Conservation (phyloP, 2,113 vertebrate species). For the Columba livia region DNA sequence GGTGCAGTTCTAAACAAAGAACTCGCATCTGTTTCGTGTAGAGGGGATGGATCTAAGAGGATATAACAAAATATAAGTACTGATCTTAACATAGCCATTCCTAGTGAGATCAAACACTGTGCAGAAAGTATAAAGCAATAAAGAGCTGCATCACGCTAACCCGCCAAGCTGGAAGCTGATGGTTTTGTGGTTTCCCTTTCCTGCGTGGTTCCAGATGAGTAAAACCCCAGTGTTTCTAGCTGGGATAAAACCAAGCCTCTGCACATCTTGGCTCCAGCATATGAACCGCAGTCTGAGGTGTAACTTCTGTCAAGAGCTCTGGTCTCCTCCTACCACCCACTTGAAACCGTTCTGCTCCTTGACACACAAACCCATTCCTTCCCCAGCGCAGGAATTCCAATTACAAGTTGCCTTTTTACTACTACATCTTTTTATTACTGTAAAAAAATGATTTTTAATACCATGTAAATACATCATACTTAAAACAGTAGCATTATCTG, state of each 20-base stretch:
- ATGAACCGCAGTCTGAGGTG: background rate
- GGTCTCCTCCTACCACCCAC: background rate
- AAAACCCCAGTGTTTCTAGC: background rate
- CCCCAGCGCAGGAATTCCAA: background rate
- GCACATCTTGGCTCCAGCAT: background rate
- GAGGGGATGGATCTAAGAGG: background rate
- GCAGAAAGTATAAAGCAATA: background rate
- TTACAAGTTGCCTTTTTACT: background rate
- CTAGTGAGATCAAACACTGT: background rate
- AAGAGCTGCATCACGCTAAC: background rate
- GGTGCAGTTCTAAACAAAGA: background rate
- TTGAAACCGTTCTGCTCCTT: background rate
- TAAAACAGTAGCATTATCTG: background rate
- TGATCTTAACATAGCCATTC: background rate
- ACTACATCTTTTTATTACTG: background rate
- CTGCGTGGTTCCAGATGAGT: background rate
- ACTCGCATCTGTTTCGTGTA: background rate
- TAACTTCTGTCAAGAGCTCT: background rate
- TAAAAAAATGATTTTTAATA: background rate
- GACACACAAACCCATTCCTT: background rate
- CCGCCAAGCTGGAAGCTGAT: constrained; percentile 1
- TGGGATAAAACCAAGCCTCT: background rate
- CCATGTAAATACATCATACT: too few relatives aligned
- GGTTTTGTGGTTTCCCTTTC: constrained; percentile 3
- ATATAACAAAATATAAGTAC: background rate